Conservation (phyloP, 2,797 vertebrate genomes). For the Balearica regulorum region DNA sequence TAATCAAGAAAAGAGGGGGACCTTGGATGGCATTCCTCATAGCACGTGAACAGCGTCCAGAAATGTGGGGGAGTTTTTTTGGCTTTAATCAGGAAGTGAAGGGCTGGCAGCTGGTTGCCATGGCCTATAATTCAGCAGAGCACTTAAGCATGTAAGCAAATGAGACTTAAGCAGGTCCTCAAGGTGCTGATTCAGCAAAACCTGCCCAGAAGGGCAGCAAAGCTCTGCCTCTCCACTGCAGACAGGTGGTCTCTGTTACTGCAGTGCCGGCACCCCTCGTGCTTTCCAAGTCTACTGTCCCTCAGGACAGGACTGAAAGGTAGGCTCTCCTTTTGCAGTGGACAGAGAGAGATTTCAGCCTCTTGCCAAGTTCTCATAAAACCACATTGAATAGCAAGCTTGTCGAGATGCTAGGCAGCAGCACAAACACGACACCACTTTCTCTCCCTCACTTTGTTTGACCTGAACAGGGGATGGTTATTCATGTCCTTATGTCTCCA, state of each 20-base stretch:
- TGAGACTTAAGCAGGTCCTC: background rate
- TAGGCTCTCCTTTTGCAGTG: background rate
- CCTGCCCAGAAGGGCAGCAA: background rate
- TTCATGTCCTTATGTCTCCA: background rate
- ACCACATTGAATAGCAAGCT: background rate
- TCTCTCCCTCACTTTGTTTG: background rate
- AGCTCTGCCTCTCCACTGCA: background rate
- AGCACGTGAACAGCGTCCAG: background rate
- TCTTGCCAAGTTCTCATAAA: background rate
- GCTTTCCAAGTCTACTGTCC: background rate
- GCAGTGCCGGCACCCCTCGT: rapidly evolving
- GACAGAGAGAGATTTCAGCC: background rate
- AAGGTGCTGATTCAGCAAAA: background rate
- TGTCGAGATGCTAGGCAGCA: rapidly evolving
- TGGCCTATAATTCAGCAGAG: conserved; percentile 17
- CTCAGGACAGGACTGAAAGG: background rate
- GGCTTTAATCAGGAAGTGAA: conserved; percentile 10
- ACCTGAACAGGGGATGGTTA: background rate
- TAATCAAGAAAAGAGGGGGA: background rate
- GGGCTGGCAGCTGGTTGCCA: conserved; percentile 11
- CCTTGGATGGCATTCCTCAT: background rate
- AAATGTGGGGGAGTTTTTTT: background rate
- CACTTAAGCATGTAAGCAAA: background rate
- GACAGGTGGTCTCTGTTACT: background rate
- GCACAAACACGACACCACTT: background rate